Conservation (phyloP, 1,140 invertebrate species). For the Drosophila bipectinata region DNA sequence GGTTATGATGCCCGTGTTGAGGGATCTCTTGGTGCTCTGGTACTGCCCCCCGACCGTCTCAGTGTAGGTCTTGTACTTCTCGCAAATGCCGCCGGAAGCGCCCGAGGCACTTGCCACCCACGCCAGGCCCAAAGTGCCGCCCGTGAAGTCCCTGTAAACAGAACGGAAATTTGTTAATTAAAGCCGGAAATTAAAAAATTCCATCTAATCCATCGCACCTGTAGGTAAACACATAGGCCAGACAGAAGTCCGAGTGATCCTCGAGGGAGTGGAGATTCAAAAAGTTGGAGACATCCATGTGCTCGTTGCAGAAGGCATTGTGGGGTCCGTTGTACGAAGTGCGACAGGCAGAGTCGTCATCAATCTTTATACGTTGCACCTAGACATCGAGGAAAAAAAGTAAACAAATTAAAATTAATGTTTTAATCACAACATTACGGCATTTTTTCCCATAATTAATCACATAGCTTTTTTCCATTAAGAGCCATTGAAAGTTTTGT, state of each 20-base stretch:
- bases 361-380: slow-evolving; percentile 88
- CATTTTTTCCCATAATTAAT: slow-evolving; percentile 4
- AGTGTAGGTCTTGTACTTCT: slow-evolving; percentile 98
- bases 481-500: neutral
- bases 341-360: slow-evolving; percentile 93
- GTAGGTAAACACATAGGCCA: slow-evolving; percentile 99
- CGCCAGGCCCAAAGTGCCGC: slow-evolving; percentile 96
- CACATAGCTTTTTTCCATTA: neutral
- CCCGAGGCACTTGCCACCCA: slow-evolving; percentile 99
- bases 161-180: neutral
- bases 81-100: slow-evolving; percentile 99
- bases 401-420: neutral
- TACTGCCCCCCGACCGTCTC: slow-evolving; percentile 97
- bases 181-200: neutral
- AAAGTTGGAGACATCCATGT: slow-evolving; percentile 99
- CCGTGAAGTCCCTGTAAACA: slow-evolving; percentile 93
- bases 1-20: slow-evolving; percentile 99
- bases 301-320: slow-evolving; percentile 98
- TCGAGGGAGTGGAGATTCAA: slow-evolving; percentile 98
- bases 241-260: slow-evolving; percentile 98
- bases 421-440: slow-evolving; percentile 8
- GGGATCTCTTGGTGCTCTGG: slow-evolving; percentile 95
- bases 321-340: slow-evolving; percentile 87
- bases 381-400: neutral
- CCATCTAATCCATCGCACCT: slow-evolving; percentile 74